phyloP scores from a whole-genome alignment of 2,113 vertebrate genomes.

The Miniopterus natalensis region DNA sequence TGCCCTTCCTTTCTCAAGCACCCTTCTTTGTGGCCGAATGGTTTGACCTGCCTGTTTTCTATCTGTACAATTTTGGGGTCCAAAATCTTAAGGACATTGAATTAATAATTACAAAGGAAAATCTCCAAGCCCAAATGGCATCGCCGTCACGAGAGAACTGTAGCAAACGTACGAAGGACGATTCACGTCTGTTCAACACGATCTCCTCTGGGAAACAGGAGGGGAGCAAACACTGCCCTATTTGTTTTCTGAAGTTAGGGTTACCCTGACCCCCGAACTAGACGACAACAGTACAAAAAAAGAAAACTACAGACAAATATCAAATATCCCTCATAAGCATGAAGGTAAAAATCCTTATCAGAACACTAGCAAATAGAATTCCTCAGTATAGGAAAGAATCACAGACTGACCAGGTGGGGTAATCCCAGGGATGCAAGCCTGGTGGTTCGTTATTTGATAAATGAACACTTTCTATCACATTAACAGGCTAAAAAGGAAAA shows the following conservation, averaged over 20 bases:
- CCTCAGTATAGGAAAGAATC: neutral
- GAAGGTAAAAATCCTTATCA: neutral
- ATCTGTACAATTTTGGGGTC: neutral
- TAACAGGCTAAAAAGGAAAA: neutral
- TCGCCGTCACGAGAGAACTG: neutral
- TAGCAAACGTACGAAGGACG: neutral
- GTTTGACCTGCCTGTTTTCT: neutral
- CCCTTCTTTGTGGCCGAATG: neutral
- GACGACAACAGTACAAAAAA: neutral
- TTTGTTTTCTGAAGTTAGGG: neutral
- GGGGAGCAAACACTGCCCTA: neutral
- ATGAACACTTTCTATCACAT: neutral
- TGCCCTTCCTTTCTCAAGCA: neutral
- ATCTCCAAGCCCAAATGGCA: neutral
- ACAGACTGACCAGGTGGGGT: neutral
- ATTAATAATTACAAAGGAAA: neutral
- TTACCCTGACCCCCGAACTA: neutral
- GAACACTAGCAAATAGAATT: neutral
- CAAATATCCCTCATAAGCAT: neutral
- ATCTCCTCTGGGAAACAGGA: neutral
- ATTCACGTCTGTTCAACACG: neutral
- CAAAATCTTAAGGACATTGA: neutral
- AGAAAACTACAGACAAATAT: neutral
- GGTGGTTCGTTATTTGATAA: conserved; percentile 7
- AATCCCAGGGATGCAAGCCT: neutral